phyloP scores from a whole-genome alignment of 1,140 invertebrate genomes.

The Platyscapa corneri region DNA sequence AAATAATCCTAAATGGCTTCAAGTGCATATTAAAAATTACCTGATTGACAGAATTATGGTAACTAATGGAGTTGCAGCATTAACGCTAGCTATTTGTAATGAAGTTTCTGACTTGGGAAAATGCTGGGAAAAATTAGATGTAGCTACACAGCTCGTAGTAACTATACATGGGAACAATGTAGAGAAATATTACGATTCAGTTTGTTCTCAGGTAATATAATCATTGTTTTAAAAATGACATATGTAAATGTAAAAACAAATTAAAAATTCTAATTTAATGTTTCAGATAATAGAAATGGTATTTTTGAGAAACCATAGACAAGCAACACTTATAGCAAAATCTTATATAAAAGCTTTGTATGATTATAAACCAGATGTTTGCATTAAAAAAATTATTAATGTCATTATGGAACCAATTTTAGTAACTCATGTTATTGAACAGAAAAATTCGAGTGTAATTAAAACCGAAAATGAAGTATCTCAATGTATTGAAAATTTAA shows the following conservation, averaged over 20 bases:
- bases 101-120: conserved; percentile 75
- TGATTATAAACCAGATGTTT: conserved; percentile 71
- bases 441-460: conserved; percentile 29
- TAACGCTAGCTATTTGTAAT: conserved; percentile 79
- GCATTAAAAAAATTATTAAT: conserved; percentile 69
- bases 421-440: conserved; percentile 22
- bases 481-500: conserved; percentile 66
- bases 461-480: conserved; percentile 63
- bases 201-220: conserved; percentile 66
- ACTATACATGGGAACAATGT: conserved; percentile 73
- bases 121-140: conserved; percentile 81
- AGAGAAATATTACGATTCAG: conserved; percentile 75
- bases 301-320: conserved; percentile 68
- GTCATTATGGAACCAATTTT: conserved; percentile 71
- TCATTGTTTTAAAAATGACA: background rate
- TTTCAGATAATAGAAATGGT: conserved; percentile 70
- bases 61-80: conserved; percentile 77
- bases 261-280: conserved; percentile 29
- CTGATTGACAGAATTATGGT: conserved; percentile 76
- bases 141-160: conserved; percentile 79
- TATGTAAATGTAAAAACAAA: conserved; percentile 14
- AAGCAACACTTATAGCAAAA: conserved; percentile 73
- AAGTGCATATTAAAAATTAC: conserved; percentile 76
- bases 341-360: conserved; percentile 75
- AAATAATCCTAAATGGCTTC: conserved; percentile 79